phyloP scores from a whole-genome alignment of 2,797 vertebrate genomes.

The Poecilia gillii region DNA sequence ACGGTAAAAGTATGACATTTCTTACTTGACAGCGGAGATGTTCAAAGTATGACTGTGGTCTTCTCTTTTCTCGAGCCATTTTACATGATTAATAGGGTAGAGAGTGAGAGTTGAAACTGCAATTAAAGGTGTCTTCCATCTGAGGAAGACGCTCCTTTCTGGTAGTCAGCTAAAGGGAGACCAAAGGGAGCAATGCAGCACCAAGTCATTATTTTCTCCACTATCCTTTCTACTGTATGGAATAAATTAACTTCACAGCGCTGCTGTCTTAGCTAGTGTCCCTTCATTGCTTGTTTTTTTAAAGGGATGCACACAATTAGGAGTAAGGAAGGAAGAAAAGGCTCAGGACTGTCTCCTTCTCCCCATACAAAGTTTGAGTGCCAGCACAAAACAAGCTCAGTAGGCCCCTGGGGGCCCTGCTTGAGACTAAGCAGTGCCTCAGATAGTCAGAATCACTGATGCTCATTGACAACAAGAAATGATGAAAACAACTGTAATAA shows the following conservation, averaged over 20 bases:
- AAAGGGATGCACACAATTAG: constrained; percentile 86
- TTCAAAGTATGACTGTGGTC: constrained; percentile 26
- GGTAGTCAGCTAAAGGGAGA: constrained; percentile 65
- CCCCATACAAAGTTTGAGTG: constrained; percentile 68
- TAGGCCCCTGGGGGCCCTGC: constrained; percentile 56
- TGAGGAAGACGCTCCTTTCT: constrained; percentile 59
- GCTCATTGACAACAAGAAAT: constrained; percentile 58
- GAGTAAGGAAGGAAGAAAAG: constrained; percentile 83
- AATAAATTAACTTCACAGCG: constrained; percentile 77
- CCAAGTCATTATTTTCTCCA: constrained; percentile 73
- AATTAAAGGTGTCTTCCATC: constrained; percentile 74
- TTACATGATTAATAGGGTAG: constrained; percentile 69
- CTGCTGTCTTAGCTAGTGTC: constrained; percentile 77
- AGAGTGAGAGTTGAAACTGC: constrained; percentile 65
- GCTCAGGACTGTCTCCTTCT: constrained; percentile 71
- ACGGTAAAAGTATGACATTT: constrained; percentile 42
- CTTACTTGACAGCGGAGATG: constrained; percentile 19
- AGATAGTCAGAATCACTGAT: constrained; percentile 55
- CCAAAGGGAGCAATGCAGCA: constrained; percentile 64
- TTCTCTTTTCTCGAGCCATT: constrained; percentile 49
- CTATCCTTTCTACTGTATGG: constrained; percentile 67
- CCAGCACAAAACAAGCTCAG: constrained; percentile 69
- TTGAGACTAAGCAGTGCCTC: constrained; percentile 56
- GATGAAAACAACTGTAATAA: constrained; percentile 51
- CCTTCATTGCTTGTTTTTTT: constrained; percentile 73